These are phyloP conservation scores for Antedon mediterranea DNA, from an alignment of 53 echinoderm and acorn worm genomes.

Conservation along the genomic window DNA sequence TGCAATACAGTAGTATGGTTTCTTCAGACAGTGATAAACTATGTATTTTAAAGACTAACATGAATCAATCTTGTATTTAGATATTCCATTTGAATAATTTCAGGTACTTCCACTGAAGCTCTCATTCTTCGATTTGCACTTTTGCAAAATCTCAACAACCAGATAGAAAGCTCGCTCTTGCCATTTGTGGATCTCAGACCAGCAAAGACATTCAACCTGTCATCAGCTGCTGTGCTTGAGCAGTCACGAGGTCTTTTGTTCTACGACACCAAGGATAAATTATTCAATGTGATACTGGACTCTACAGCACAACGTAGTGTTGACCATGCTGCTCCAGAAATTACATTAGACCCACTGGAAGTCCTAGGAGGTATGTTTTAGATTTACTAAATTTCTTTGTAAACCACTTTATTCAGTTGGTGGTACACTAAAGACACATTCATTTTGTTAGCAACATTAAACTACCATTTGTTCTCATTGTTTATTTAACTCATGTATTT, in stretches of 20 bases:
- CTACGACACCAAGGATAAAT: conserved; percentile 69
- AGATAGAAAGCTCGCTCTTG: conserved; percentile 56
- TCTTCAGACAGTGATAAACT: too few species aligned
- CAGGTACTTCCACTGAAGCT: conserved; percentile 39
- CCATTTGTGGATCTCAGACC: conserved; percentile 74
- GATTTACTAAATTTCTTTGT: too few species aligned
- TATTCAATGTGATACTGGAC: conserved; percentile 58
- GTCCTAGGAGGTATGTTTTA: conserved; percentile 46
- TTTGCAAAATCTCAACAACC: conserved; percentile 61
- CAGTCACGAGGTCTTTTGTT: conserved; percentile 45
- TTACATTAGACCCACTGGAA: conserved; percentile 61
- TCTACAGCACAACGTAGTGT: conserved; percentile 68
- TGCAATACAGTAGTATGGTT: too few species aligned
- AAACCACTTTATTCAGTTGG: too few species aligned
- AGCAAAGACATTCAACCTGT: conserved; percentile 40
- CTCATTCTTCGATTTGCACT: conserved; percentile 63
- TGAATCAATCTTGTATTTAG: too few species aligned
- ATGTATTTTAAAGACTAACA: too few species aligned
- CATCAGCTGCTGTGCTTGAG: conserved; percentile 59
- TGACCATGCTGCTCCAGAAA: conserved; percentile 69
- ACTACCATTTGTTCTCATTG: too few species aligned
- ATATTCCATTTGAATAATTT: neutral
- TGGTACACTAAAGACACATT: too few species aligned
- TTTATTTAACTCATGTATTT: neutral
- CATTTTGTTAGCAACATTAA: too few species aligned